These are phyloP conservation scores for Numenius phaeopus DNA, from an alignment of 2,797 vertebrate species.

Conservation along the genomic window DNA sequence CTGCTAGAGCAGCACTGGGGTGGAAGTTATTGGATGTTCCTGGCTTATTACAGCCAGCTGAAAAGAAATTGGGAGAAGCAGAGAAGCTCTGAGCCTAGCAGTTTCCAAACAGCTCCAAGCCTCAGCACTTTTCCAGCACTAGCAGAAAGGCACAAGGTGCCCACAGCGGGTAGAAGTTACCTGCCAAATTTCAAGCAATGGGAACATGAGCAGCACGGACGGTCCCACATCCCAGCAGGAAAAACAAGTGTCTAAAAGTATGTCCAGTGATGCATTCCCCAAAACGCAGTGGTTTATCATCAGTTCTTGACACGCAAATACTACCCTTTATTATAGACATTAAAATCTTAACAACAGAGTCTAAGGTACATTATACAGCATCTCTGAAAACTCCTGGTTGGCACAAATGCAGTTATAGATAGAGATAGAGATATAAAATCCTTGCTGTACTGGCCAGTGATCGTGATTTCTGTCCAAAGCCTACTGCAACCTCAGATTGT, in stretches of 20 bases:
- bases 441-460: background rate
- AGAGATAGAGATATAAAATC: background rate
- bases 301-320: background rate
- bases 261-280: background rate
- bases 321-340: accelerated
- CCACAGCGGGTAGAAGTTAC: background rate
- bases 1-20: no score
- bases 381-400: background rate
- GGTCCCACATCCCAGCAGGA: background rate
- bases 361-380: background rate
- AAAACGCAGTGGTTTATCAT: background rate
- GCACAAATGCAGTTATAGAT: background rate
- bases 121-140: background rate
- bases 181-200: background rate
- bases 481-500: background rate
- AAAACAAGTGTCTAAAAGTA: background rate
- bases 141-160: background rate
- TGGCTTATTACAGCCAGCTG: background rate
- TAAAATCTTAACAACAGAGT: background rate
- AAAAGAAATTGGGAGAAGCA: background rate
- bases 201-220: background rate
- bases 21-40: background rate
- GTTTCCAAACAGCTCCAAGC: background rate
- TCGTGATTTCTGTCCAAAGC: background rate
- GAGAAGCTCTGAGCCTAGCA: background rate